phyloP scores from a whole-genome alignment of 2,797 vertebrate species.

The Peromyscus aztecus region DNA sequence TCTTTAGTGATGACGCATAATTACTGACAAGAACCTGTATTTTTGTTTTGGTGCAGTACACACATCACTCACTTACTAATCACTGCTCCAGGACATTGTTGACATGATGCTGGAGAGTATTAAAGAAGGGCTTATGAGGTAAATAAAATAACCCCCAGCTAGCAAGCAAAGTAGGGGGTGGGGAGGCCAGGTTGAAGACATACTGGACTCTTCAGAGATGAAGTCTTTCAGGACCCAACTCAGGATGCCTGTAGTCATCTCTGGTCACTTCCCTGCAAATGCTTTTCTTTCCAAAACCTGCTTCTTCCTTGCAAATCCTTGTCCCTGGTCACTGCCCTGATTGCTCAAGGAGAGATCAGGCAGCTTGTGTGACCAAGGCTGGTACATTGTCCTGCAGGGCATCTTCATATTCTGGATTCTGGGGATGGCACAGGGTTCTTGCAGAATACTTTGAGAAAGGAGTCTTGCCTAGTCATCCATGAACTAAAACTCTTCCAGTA shows the following conservation, averaged over 20 bases:
- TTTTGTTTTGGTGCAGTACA: conserved; percentile 10
- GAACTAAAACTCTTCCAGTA: neutral
- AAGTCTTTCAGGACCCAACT: neutral
- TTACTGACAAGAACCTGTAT: conserved; percentile 6
- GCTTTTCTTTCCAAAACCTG: neutral
- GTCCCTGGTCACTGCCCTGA: too few species aligned
- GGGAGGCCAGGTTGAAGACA: conserved; percentile 83
- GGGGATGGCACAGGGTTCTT: neutral
- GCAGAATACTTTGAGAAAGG: neutral
- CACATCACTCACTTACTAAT: neutral
- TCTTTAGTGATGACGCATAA: neutral
- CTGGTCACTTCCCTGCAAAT: neutral
- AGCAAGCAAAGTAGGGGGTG: conserved; percentile 79
- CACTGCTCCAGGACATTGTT: neutral
- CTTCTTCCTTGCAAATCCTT: neutral
- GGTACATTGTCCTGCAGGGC: too few species aligned
- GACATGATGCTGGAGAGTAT: neutral
- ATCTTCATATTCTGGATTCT: neutral
- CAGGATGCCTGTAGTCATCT: neutral
- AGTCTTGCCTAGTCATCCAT: neutral
- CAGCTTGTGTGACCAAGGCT: neutral
- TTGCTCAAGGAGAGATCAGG: neutral
- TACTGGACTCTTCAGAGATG: neutral
- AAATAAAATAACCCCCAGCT: conserved; percentile 53
- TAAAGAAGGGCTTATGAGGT: neutral